Evolutionary conservation across 2,797 vertebrate genomes (phyloP).

Genomic region (Phaenicophaeus curvirostris): DNA sequence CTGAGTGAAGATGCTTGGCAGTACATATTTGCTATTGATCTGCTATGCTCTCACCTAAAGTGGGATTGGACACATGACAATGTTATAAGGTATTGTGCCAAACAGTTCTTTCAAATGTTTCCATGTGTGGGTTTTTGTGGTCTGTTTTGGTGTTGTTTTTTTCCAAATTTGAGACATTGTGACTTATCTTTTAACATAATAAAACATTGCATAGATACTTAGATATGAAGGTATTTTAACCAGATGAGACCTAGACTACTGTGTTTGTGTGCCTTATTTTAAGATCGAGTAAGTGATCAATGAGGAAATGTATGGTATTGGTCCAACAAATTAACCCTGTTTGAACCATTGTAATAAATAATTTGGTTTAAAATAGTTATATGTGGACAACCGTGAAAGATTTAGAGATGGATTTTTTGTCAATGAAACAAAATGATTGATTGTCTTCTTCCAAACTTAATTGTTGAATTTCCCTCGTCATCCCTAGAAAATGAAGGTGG

Average conservation of each 20-base stretch:
- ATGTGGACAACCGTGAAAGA: neutral
- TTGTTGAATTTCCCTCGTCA: neutral
- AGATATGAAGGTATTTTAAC: neutral
- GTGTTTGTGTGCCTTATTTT: neutral
- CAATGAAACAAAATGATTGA: neutral
- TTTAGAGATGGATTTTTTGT: neutral
- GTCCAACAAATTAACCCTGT: neutral
- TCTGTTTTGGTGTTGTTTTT: neutral
- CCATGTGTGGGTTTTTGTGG: neutral
- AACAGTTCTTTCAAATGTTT: neutral
- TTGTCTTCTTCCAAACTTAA: neutral
- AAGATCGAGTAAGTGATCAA: neutral
- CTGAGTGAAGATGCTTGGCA: slow-evolving; percentile 87
- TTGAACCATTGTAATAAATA: neutral
- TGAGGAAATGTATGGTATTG: neutral
- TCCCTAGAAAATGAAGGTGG: neutral
- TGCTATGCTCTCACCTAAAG: slow-evolving; percentile 87
- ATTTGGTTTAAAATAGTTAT: neutral
- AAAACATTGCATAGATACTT: neutral
- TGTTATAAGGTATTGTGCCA: slow-evolving; percentile 82
- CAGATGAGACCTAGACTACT: neutral
- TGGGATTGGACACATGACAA: slow-evolving; percentile 93
- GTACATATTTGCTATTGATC: slow-evolving; percentile 85
- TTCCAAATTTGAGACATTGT: neutral
- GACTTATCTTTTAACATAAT: neutral